phyloP scores from a whole-genome alignment of 1,140 invertebrate species.

The Spodoptera frugiperda region DNA sequence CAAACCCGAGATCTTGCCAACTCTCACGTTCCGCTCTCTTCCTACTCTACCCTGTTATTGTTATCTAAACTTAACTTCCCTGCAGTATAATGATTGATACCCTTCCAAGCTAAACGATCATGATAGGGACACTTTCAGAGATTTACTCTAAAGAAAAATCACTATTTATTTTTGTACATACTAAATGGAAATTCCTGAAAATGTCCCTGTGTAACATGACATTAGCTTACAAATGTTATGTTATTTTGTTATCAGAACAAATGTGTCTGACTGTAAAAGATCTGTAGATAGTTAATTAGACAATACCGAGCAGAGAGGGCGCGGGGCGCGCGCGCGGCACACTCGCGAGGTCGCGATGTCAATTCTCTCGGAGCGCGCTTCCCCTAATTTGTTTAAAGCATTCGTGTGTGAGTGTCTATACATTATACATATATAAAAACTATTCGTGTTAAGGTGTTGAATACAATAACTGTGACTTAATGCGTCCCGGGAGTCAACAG shows the following conservation, averaged over 20 bases:
- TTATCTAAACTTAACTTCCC: background rate
- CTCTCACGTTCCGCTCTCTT: background rate
- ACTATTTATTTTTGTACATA: conserved; percentile 63
- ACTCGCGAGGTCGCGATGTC: conserved; percentile 74
- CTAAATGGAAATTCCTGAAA: conserved; percentile 50
- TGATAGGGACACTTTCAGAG: conserved; percentile 50
- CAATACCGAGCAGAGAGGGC: background rate
- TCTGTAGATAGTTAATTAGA: conserved; percentile 41
- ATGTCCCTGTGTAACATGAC: conserved; percentile 46
- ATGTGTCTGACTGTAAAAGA: conserved; percentile 10
- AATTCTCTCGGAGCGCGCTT: conserved; percentile 78
- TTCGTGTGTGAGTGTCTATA: conserved; percentile 75
- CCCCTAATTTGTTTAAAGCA: conserved; percentile 69
- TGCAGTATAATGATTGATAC: background rate
- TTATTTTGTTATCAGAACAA: background rate
- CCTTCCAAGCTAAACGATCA: conserved; percentile 10
- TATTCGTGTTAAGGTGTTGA: conserved; percentile 81
- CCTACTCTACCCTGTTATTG: conserved; percentile 3
- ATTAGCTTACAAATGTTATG: background rate
- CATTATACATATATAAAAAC: conserved; percentile 73
- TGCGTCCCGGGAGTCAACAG: conserved; percentile 78
- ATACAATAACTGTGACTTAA: conserved; percentile 71
- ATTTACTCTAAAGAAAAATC: conserved; percentile 56
- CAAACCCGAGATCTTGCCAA: background rate
- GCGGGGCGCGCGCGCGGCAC: conserved; percentile 29